phyloP scores from a whole-genome alignment of 2,797 vertebrate species.

The Esox lucius region DNA sequence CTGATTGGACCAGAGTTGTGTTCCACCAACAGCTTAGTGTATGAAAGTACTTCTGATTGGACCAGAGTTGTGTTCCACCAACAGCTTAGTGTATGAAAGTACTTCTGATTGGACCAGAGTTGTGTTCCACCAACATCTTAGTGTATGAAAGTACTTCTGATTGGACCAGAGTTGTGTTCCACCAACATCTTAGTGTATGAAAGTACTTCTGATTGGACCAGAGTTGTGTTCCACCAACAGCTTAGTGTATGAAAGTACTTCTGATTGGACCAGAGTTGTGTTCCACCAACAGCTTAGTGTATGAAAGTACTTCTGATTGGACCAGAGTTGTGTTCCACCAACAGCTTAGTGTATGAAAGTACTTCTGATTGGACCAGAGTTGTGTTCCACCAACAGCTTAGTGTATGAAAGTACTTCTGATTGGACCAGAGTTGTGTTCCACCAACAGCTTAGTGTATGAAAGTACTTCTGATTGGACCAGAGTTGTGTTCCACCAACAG shows the following conservation, averaged over 20 bases:
- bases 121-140: slow-evolving; percentile 11
- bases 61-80: slow-evolving; percentile 14
- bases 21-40: slow-evolving; percentile 11
- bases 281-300: slow-evolving; percentile 11
- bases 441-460: background rate
- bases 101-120: slow-evolving; percentile 28
- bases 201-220: slow-evolving; percentile 25
- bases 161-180: slow-evolving; percentile 5
- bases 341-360: no score
- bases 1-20: slow-evolving; percentile 18
- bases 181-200: background rate
- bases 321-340: slow-evolving; percentile 14
- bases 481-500: slow-evolving; percentile 14
- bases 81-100: no score
- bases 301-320: slow-evolving; percentile 24
- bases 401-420: slow-evolving; percentile 22
- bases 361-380: slow-evolving; percentile 28
- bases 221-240: slow-evolving; percentile 23
- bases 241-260: background rate
- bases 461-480: slow-evolving; percentile 25
- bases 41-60: slow-evolving; percentile 24
- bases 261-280: slow-evolving; percentile 18
- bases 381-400: slow-evolving; percentile 22
- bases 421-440: slow-evolving; percentile 4
- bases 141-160: slow-evolving; percentile 22